Percentiles rank a stretch among this genome's conserved stretches.
Evolutionary conservation across 2,113 vertebrate species (phyloP).

Genomic region (Phylloscopus whistleri): DNA sequence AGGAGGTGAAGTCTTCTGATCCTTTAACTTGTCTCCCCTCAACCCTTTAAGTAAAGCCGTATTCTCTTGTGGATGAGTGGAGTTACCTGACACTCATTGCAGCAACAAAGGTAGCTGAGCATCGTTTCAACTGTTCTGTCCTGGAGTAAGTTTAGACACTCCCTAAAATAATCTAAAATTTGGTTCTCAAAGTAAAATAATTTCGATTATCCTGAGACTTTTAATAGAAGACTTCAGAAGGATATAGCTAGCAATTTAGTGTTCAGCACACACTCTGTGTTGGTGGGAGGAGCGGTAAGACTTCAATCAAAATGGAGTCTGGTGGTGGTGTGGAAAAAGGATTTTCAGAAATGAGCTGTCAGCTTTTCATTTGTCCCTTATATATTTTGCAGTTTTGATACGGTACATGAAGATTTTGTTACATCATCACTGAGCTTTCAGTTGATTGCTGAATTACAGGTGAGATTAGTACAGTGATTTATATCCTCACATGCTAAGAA

Average conservation of each 20-base stretch:
- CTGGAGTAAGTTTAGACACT: background rate
- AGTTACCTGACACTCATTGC: background rate
- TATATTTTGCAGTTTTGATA: background rate
- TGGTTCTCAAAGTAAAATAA: background rate
- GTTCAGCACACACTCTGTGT: background rate
- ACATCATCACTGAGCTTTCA: background rate
- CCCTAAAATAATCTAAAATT: background rate
- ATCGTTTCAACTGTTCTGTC: background rate
- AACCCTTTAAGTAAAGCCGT: background rate
- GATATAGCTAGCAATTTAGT: background rate
- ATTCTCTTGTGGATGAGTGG: background rate
- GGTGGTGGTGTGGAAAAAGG: background rate
- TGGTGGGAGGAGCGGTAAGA: constrained; percentile 28
- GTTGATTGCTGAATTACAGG: background rate
- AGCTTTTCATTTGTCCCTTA: background rate
- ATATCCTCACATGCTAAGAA: background rate
- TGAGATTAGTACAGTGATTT: background rate
- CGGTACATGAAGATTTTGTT: background rate
- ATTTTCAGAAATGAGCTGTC: background rate
- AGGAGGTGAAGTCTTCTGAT: background rate
- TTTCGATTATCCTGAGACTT: background rate
- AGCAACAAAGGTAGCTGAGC: background rate
- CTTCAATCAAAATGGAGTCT: constrained; percentile 5
- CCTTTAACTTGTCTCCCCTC: background rate
- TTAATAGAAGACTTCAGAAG: background rate